Evolutionary conservation across 2,888 invertebrate species (phyloP), one percentile per base, ranked within the genome.

Genomic region (Caenorhabditis sp.): DNA sequence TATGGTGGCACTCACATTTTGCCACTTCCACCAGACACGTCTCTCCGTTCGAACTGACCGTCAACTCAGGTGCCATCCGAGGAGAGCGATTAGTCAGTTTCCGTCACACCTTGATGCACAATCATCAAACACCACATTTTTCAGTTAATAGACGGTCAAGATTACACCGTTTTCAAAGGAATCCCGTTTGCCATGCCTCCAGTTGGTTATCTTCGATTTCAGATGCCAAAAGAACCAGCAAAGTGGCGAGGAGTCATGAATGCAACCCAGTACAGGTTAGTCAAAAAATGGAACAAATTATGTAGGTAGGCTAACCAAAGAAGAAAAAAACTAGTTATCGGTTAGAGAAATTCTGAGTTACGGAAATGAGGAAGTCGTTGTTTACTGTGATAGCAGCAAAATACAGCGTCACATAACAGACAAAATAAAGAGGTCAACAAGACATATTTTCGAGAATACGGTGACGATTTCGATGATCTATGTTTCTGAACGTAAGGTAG

Each of bases 131-230:
- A 40, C 0, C 44, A 4, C 24, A 11, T 0, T 69, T 78, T 86
- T 62, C 58, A 84, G 85, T 67, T 83, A 40, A 78, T 83, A 18
- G 81, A 85, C 64, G 83, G 86, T 24, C 82, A 85, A 80, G 90
- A 92, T 70, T 91, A 90, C 72, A 89, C 89, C 20, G 88, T 89
- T 8, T 92, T 91, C 86, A 92, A 92, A 80, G 92, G 92, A 22
- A 91, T 92, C 58, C 92, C 92, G 2, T 92, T 91, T 76, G 92
- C 92, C 1, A 91, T 91, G 53, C 91, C 91, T 15, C 91, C 92
- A 2, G 92, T 92, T 6, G 92, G 91, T 5, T 88, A 90, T 20
- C 85, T 90, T 18, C 84, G 91, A 22, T 91, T 91, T 85, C 82
- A 91, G 89, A 80, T 83, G 72, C 90, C 91, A n/a, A 87, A 88